Evolutionary conservation across 2,797 vertebrate genomes (phyloP), one percentile per base, ranked within the genome.

Genomic region (Aldrovandia affinis): DNA sequence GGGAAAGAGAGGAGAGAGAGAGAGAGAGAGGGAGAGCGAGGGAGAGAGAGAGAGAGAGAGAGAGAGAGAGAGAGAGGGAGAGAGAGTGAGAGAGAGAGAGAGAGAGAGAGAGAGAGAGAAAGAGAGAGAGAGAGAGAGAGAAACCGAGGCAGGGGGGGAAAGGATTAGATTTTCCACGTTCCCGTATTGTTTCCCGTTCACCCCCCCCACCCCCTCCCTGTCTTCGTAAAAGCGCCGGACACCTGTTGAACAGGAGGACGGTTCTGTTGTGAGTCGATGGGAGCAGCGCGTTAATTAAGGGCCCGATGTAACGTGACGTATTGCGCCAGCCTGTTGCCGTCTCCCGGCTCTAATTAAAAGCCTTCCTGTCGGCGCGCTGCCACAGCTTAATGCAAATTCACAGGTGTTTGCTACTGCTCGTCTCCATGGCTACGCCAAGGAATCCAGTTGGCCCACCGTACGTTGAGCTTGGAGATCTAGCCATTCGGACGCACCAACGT

Each of bases 361-460:
- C 89, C 87, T 83, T 87, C 78, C 88, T 84, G 77, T 75, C 75
- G 88, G 88, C 87, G 15, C 2, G 73, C 14, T 68, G 77, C 55
- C 61, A 12, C 44, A 54, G 92, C 87, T 88, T 89, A 84, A 94
- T 93, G 92, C 90, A 94, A 93, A 94, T 94, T 93, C 93, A 94
- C 95, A 95, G 94, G 93, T 95, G 95, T 93, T 94, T 93, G 90
- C 90, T 87, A 90, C 92, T 88, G 88, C 91, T 85, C 81, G 94
- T 96, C 90, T 86, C 95, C 94, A 94, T 95, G 91, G 92, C 90
- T 93, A 96, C 95, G 88, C 86, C 86, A 90, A 91, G 90, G 92
- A 93, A 93, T 93, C 91, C 89, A 25, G n/a, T 90, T 87, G 12
- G 12, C 18, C 18, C 15, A 9, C 20, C 65, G 6, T 44, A 44